Base-by-base conservation (phyloP, 2,113 vertebrate species). In the Syngnathoides biaculeatus region DNA sequence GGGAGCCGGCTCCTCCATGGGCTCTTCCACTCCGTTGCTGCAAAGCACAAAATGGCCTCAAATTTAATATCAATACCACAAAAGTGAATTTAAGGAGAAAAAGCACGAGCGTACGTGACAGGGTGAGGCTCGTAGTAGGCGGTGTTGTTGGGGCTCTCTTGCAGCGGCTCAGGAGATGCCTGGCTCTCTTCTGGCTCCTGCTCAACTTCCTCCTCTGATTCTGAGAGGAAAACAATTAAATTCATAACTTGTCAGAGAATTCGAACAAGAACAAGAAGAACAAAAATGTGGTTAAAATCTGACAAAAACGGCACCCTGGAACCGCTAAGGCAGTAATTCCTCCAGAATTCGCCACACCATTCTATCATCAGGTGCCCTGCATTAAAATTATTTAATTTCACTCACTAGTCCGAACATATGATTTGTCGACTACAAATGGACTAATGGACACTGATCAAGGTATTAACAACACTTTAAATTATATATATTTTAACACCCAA, bases 121-220 rank as follows among this genome's bases (percentile, higher is more conserved):
- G 95, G 92, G 57, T 95, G 95, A 48, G 92, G 80, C 67, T 98
- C 96, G 30, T 96, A 96, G 63, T 96, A 97, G 78, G 92, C 86
- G 81, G 82, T 84, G 79, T 91, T 93, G 89, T 87, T 95, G 13
- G 95, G 74, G 42, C 92, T 97, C 79, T 98, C 96, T 80, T 96
- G 95, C 64, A 94, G 93, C 11, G 94, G 93, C 66, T 98, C 96
- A 72, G 96, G 96, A 24, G 96, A 94, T 0, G 92, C 91, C 19
- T 92, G 94, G 55, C 93, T 93, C 87, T 97, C 96, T 85, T 98
- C 96, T 74, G 90, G 88, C 64, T 97, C 95, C 74, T 98, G 95
- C 82, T 97, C 95, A 64, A 95, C 95, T 81, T 98, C 95, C 79
- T 98, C 96, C 80, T 98, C 96, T 38, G 96, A 98, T 81, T 98